Percentiles rank a stretch among this genome's conserved stretches.
Evolutionary conservation across 2,797 vertebrate species (phyloP).

Genomic region (Enteromius treurensis): DNA sequence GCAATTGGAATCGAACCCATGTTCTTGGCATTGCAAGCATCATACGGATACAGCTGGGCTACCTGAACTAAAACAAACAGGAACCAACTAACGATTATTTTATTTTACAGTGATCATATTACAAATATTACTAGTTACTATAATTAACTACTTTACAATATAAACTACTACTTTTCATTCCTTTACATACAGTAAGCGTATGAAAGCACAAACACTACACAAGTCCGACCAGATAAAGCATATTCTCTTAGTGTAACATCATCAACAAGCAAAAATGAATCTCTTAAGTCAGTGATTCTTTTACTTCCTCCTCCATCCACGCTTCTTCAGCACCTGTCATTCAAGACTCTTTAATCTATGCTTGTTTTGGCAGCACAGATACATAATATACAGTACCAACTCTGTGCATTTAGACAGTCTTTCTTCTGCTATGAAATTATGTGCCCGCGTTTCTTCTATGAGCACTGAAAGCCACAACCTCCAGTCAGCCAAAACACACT

Average conservation of each 20-base stretch:
- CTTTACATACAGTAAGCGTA: background rate
- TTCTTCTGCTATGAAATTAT: slow-evolving; percentile 16
- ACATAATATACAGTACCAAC: background rate
- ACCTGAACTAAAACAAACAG: background rate
- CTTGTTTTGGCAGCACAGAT: slow-evolving; percentile 47
- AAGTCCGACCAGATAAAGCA: background rate
- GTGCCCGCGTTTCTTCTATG: background rate
- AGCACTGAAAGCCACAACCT: slow-evolving; percentile 21
- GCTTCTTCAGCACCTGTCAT: slow-evolving; percentile 35
- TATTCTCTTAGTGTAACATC: background rate
- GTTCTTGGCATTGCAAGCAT: background rate
- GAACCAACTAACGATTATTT: background rate
- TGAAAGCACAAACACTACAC: background rate
- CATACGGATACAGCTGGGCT: background rate
- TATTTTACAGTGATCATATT: background rate
- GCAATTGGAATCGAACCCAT: background rate
- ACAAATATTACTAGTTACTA: background rate
- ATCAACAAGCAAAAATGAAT: background rate
- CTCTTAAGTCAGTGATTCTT: background rate
- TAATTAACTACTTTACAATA: background rate
- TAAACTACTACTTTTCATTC: background rate
- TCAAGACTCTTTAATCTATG: slow-evolving; percentile 56
- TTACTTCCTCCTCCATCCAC: slow-evolving; percentile 11
- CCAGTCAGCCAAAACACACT: slow-evolving; percentile 40
- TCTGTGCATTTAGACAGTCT: slow-evolving; percentile 15